Evolutionary conservation across 2,797 vertebrate species (phyloP), one percentile per base, ranked within the genome.

Genomic region (Chelon auratus): DNA sequence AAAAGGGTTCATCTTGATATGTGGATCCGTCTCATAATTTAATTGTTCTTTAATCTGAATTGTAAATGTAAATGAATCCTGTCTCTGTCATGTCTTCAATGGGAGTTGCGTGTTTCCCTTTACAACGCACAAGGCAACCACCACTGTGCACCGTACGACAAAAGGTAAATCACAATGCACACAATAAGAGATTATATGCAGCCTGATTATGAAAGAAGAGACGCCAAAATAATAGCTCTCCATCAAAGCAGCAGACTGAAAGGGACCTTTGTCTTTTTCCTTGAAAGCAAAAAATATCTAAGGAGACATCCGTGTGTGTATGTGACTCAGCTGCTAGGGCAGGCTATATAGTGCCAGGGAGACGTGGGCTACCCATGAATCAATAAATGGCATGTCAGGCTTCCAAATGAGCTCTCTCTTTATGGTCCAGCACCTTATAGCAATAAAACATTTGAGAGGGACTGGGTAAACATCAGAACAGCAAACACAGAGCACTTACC

Each of bases 361-460:
- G 64, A 36, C 65, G 64, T 33, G 12, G 75, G 12, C 68, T 54
- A 59, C 65, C 62, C 65, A 78, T 85, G 79, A 91, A 91, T 92
- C 91, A 90, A 77, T 65, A 33, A 84, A 80, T 68, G 53, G 67
- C 77, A 85, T 43, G 45, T 15, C 64, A 80, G 24, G 15, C 22
- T 68, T 39, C 56, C 58, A 77, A 83, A 87, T 70, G 18, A 87
- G 51, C 71, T 87, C 64, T 72, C 83, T 87, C 74, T 81, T 89
- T 83, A 83, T 24, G 75, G 48, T 48, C 52, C 33, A 76, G 61
- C 40, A 82, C 72, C 75, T 72, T 48, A 56, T 20, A 40, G 75
- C 71, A 48, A 81, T 77, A 80, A 85, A 83, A 82, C 70, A 66
- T 78, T 67, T 39, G 37, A 68, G 57, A 77, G 26, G 55, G 51